Evolutionary conservation across 2,113 vertebrate genomes (phyloP).

Genomic region (Apodemus speciosus): DNA sequence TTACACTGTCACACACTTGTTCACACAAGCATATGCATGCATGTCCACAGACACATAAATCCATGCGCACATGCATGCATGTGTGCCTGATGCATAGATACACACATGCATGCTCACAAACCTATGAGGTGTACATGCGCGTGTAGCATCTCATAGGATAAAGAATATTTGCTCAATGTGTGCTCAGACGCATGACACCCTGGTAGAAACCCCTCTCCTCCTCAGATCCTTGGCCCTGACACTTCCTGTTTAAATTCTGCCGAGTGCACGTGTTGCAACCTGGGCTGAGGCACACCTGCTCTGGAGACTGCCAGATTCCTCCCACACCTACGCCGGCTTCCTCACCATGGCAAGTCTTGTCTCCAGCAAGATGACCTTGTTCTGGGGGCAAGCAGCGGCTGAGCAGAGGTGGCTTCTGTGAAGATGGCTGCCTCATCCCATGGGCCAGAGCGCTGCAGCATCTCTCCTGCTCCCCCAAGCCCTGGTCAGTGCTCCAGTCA

Average conservation of each 20-base stretch:
- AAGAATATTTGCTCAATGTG: no score
- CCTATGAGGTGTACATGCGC: no score
- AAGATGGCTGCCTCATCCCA: background rate
- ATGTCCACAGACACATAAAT: background rate
- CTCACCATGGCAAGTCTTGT: background rate
- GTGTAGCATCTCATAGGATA: background rate
- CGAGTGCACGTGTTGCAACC: background rate
- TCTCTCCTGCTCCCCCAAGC: no score
- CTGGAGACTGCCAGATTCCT: background rate
- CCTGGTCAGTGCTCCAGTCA: background rate
- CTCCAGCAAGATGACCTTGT: background rate
- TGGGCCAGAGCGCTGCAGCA: fast-evolving
- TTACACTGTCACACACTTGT: background rate
- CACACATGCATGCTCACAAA: background rate
- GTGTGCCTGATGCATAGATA: no score
- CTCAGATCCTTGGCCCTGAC: fast-evolving
- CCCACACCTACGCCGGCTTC: background rate
- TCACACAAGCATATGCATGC: background rate
- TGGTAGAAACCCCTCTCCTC: no score
- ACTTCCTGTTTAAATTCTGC: background rate
- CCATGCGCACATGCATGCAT: no score
- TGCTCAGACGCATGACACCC: background rate
- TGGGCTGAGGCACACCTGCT: fast-evolving
- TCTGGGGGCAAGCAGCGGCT: fast-evolving
- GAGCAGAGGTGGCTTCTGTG: background rate